Conservation (phyloP, 1,140 invertebrate genomes). For the Trichomalopsis sarcophagae region DNA sequence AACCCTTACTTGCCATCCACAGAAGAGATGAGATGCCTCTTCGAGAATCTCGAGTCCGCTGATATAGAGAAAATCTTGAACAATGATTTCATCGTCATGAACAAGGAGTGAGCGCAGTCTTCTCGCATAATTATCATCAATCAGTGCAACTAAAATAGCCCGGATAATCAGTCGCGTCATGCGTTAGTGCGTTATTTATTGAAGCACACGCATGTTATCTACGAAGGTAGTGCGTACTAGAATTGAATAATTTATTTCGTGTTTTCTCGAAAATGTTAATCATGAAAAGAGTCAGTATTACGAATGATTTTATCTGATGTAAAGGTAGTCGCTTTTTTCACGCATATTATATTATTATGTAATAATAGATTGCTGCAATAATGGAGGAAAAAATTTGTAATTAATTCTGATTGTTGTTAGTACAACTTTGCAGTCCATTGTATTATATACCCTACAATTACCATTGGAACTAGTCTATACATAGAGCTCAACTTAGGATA, state of each 20-base stretch:
- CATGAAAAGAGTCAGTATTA: neutral
- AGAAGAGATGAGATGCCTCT: constrained; percentile 36
- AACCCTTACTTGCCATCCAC: neutral
- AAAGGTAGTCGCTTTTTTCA: neutral
- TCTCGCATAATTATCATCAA: neutral
- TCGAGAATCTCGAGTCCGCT: neutral
- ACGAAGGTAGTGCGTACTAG: no score
- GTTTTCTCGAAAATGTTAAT: neutral
- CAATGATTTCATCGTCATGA: neutral
- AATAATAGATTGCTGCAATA: no score
- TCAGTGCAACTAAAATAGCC: neutral
- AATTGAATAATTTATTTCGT: neutral
- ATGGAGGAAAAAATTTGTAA: no score
- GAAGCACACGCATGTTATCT: no score
- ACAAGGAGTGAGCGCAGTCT: neutral
- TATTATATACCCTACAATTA: no score
- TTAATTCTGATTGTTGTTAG: no score
- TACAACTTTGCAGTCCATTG: no score
- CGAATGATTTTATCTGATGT: neutral
- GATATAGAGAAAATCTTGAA: constrained; percentile 15
- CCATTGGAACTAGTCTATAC: no score
- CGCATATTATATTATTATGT: no score
- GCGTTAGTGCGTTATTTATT: no score
- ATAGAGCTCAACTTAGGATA: no score
- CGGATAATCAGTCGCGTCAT: no score